phyloP scores from a whole-genome alignment of 1,140 invertebrate genomes.

The Drosophila sturtevanti region DNA sequence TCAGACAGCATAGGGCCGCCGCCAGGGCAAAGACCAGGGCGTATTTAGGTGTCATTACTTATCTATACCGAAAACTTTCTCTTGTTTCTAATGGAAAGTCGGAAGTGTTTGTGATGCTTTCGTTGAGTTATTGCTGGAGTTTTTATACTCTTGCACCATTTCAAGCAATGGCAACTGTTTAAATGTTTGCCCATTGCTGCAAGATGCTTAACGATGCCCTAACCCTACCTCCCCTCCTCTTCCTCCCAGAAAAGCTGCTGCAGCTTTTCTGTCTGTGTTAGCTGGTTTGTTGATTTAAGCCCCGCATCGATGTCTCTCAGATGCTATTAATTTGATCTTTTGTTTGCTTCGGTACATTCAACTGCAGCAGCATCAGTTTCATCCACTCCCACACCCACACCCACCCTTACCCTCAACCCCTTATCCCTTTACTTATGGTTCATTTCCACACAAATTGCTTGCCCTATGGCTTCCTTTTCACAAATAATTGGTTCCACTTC shows the following conservation, averaged over 20 bases:
- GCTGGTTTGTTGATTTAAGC: slow-evolving; percentile 51
- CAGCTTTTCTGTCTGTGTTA: slow-evolving; percentile 10
- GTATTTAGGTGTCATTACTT: slow-evolving; percentile 61
- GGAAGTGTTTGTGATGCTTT: slow-evolving; percentile 68
- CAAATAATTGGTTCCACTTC: slow-evolving; percentile 67
- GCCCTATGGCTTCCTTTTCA: slow-evolving; percentile 41
- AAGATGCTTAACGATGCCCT: slow-evolving; percentile 30
- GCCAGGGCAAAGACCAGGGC: slow-evolving; percentile 63
- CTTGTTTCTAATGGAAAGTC: slow-evolving; percentile 57
- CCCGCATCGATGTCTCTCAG: slow-evolving; percentile 21
- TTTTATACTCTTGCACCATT: slow-evolving; percentile 46
- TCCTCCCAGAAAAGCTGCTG: neutral
- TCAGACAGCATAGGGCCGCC: slow-evolving; percentile 65
- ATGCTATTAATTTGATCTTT: slow-evolving; percentile 78
- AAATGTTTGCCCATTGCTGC: slow-evolving; percentile 62
- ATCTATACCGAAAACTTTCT: neutral
- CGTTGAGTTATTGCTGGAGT: slow-evolving; percentile 16
- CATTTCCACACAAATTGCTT: slow-evolving; percentile 56
- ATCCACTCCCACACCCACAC: no score
- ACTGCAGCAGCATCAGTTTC: slow-evolving; percentile 34
- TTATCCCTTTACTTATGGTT: slow-evolving; percentile 23
- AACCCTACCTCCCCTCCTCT: neutral
- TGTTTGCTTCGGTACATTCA: slow-evolving; percentile 48
- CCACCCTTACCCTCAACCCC: slow-evolving; percentile 27
- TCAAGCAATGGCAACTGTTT: slow-evolving; percentile 50